Conservation (phyloP, 2,888 invertebrate genomes). For the Odontothrips loti region DNA sequence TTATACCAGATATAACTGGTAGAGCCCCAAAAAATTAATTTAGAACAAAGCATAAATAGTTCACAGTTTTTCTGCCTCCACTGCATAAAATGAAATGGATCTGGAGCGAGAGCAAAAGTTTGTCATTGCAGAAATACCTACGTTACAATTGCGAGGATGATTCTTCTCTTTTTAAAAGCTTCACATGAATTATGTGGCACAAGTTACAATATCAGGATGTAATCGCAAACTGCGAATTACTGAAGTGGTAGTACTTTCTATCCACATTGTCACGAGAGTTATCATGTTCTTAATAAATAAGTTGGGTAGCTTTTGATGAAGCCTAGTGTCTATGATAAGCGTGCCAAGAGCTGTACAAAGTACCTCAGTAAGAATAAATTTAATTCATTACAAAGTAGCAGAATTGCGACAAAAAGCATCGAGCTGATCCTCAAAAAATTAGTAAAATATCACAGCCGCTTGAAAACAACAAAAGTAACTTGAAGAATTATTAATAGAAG, state of each 20-base stretch:
- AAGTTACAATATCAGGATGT: not conserved
- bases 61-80: not conserved
- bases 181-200: conserved; percentile 13
- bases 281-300: not conserved
- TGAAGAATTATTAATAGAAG: not conserved
- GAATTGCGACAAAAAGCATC: conserved; percentile 5
- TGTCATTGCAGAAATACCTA: not conserved
- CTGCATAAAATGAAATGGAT: not conserved
- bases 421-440: conserved; percentile 13
- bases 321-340: not conserved
- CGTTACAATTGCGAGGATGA: not conserved
- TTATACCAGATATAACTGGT: not conserved
- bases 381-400: not conserved
- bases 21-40: not conserved
- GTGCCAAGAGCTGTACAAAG: conserved; percentile 5
- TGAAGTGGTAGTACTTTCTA: not conserved
- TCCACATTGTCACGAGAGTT: not conserved
- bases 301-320: not conserved
- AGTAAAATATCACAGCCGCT: conserved; percentile 26
- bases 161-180: not conserved
- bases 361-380: not conserved
- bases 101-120: conserved; percentile 9
- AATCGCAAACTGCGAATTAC: not conserved
- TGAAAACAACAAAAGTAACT: conserved; percentile 22
- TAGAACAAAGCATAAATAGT: not conserved